Base-by-base conservation (phyloP, 2,797 vertebrate species). In the Etheostoma nigrum region DNA sequence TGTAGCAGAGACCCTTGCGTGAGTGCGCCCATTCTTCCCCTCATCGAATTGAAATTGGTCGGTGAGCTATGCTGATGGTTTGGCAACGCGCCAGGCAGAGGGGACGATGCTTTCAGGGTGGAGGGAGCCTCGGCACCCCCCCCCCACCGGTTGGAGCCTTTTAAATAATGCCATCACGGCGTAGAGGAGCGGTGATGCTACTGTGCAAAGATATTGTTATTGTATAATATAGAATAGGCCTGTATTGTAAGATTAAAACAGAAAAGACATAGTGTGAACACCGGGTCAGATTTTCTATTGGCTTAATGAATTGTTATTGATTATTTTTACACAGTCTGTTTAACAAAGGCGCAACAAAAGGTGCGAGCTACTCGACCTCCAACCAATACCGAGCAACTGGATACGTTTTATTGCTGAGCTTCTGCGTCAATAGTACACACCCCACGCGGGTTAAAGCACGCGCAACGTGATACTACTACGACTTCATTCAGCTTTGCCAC, bases 401-500 rank as follows among this genome's bases (percentile, higher is more conserved):
- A 12, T 27, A 33, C 14, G 42, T 23, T 74, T 66, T 15, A 27
- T 13, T 30, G 30, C 30, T 5, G 5, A 30, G 48, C 36, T 4
- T 36, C 67, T 64, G 88, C 79, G 86, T 88, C 84, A 83, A 23
- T n/a, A 1, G 27, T 4, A 45, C 60, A 78, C 76, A 51, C 74
- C 66, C 70, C 70, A 64, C 58, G 79, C 62, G 67, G 70, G 67
- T 70, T 80, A 74, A 70, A 61, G 45, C 19, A 58, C 21, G 44
- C 71, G 65, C 83, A 84, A 86, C 76, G 86, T 79, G 83, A 88
- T 88, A 78, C 74, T 90, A 92, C 91, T 91, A 92, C 91, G 54
- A 82, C 64, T 92, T 90, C 93, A 94, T 95, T 95, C 88, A 94
- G 63, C 1, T 2, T 83, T n/a, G 88, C 92, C 94, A 94, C 95